phyloP scores from a whole-genome alignment of 2,888 invertebrate genomes.

The Oithona nana region DNA sequence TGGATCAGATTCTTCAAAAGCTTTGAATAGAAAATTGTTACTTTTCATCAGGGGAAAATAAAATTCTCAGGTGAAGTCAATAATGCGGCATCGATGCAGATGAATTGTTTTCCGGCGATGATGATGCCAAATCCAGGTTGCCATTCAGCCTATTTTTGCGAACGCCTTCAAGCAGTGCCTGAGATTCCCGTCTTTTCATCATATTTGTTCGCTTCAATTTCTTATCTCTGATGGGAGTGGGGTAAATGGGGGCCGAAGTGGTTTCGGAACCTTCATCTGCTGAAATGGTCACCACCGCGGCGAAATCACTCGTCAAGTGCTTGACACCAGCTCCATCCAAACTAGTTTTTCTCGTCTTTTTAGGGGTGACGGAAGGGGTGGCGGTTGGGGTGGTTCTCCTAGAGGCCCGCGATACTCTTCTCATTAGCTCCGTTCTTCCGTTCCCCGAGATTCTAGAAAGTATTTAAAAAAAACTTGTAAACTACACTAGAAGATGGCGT shows the following conservation, averaged over 20 bases:
- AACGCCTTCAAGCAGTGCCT: slow-evolving; percentile 9
- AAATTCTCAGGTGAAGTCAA: too few relatives aligned
- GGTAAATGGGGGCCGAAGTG: not conserved
- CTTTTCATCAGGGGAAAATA: too few relatives aligned
- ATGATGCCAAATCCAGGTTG: not conserved
- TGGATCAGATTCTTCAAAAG: too few relatives aligned
- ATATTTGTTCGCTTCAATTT: slow-evolving; percentile 16
- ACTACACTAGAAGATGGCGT: not conserved
- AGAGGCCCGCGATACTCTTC: not conserved
- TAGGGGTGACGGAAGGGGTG: not conserved
- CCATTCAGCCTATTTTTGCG: slow-evolving; percentile 3
- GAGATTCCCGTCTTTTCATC: slow-evolving; percentile 15
- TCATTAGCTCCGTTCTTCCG: not conserved
- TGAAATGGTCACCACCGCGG: slow-evolving; percentile 7
- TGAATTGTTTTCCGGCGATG: too few relatives aligned
- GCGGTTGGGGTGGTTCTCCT: not conserved
- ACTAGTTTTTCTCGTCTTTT: not conserved
- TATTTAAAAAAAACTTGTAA: not conserved
- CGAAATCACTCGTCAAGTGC: slow-evolving; percentile 10
- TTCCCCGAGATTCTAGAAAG: not conserved
- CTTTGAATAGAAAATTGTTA: too few relatives aligned
- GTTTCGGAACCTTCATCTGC: not conserved
- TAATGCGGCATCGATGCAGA: too few relatives aligned
- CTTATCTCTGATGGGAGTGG: not conserved
- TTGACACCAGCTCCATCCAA: slow-evolving; percentile 10